A percentile compares a stretch with the other conserved stretches of the same genome.
Evolutionary conservation across 2,113 vertebrate genomes (phyloP).

Genomic region (Oncorhynchus tshawytscha): DNA sequence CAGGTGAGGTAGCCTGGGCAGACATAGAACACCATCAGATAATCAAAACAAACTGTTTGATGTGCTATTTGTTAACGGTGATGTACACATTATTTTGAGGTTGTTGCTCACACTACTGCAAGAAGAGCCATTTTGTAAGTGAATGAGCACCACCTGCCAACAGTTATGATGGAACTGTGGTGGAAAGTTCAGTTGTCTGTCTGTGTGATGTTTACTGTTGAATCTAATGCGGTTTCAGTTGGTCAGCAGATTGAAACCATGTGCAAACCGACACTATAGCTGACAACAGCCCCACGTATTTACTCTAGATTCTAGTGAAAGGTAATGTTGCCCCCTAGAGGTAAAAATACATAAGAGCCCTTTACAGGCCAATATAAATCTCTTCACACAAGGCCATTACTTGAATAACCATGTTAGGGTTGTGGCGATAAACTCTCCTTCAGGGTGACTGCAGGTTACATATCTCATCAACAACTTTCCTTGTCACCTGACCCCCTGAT

Average conservation of each 20-base stretch:
- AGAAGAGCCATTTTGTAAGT: background rate
- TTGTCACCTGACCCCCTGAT: background rate
- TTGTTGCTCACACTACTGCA: background rate
- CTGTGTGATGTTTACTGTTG: background rate
- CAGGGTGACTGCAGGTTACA: constrained; percentile 36
- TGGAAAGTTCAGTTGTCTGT: background rate
- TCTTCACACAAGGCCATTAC: too few relatives aligned
- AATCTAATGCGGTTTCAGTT: background rate
- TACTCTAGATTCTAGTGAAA: background rate
- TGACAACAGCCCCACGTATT: background rate
- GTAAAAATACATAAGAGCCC: background rate
- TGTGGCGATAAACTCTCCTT: background rate
- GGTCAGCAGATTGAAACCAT: background rate
- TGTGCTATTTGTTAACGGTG: background rate
- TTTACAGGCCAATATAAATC: too few relatives aligned
- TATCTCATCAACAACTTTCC: constrained; percentile 30
- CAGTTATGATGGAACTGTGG: background rate
- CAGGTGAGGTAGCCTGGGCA: too few relatives aligned
- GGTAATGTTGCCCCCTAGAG: constrained; percentile 62
- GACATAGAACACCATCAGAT: too few relatives aligned
- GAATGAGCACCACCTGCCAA: background rate
- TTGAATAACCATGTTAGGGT: too few relatives aligned
- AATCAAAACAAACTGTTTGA: too few relatives aligned
- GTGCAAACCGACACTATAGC: background rate
- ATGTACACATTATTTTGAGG: background rate